phyloP scores from a whole-genome alignment of 2,113 vertebrate genomes.

The Nothobranchius furzeri region DNA sequence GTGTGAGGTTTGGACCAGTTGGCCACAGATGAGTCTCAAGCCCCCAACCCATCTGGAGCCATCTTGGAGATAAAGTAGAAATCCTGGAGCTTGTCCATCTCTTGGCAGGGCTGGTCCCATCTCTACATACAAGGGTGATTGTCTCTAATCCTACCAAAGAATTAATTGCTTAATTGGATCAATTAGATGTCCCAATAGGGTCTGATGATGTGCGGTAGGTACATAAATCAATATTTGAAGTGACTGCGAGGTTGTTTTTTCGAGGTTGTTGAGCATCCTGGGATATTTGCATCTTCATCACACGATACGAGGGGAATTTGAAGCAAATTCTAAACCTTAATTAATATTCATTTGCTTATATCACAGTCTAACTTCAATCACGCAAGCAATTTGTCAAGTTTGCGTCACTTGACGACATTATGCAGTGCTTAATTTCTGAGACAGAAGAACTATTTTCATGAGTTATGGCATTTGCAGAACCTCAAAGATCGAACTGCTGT shows the following conservation, averaged over 20 bases:
- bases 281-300: slow-evolving; percentile 16
- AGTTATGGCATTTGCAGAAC: slow-evolving; percentile 81
- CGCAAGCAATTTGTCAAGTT: slow-evolving; percentile 55
- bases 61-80: slow-evolving; percentile 62
- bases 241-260: neutral
- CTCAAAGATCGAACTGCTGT: slow-evolving; percentile 77
- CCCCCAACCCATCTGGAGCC: slow-evolving; percentile 75
- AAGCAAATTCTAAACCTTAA: slow-evolving; percentile 39
- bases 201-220: slow-evolving; percentile 42
- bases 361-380: slow-evolving; percentile 48
- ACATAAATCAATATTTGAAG: slow-evolving; percentile 24
- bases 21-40: slow-evolving; percentile 65
- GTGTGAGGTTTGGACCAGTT: slow-evolving; percentile 66
- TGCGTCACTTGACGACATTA: slow-evolving; percentile 66
- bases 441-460: slow-evolving; percentile 80
- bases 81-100: slow-evolving; percentile 73
- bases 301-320: slow-evolving; percentile 10
- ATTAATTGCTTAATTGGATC: slow-evolving; percentile 77
- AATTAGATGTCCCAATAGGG: slow-evolving; percentile 73
- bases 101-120: slow-evolving; percentile 63
- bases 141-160: slow-evolving; percentile 72
- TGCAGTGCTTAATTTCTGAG: slow-evolving; percentile 69
- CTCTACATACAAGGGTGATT: slow-evolving; percentile 49
- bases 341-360: slow-evolving; percentile 43
- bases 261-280: slow-evolving; percentile 23